phyloP scores from a whole-genome alignment of 2,113 vertebrate genomes.

The Sebastes schlegelii region DNA sequence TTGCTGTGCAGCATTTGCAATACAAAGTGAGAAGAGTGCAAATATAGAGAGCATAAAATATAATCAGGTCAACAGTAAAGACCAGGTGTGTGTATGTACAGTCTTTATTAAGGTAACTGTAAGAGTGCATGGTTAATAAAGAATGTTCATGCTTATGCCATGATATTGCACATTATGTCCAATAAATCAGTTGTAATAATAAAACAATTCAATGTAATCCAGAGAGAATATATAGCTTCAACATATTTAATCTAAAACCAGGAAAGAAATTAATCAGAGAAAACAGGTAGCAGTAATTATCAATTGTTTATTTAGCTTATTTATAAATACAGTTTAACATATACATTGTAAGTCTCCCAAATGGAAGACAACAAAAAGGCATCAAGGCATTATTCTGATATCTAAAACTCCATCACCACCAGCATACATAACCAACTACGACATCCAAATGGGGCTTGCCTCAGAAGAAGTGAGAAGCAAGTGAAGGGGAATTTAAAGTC shows the following conservation, averaged over 20 bases:
- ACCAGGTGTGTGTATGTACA: neutral
- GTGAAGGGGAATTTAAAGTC: slow-evolving; percentile 46
- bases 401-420: slow-evolving; percentile 71
- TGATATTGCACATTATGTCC: neutral
- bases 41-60: neutral
- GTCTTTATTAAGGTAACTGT: neutral
- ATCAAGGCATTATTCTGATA: slow-evolving; percentile 85
- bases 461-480: slow-evolving; percentile 39
- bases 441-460: slow-evolving; percentile 57
- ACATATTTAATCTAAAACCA: neutral
- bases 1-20: neutral
- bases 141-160: neutral
- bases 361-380: slow-evolving; percentile 86
- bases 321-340: slow-evolving; percentile 86
- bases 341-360: slow-evolving; percentile 81
- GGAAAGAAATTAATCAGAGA: slow-evolving; percentile 2
- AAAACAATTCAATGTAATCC: neutral
- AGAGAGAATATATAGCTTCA: no score
- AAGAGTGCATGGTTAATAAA: neutral
- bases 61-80: neutral
- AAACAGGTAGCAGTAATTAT: slow-evolving; percentile 22
- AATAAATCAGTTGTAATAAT: neutral
- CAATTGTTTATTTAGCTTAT: slow-evolving; percentile 80
- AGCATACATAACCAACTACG: slow-evolving; percentile 48
- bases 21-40: neutral